phyloP scores from a whole-genome alignment of 2,113 vertebrate genomes.

The Pionites leucogaster region DNA sequence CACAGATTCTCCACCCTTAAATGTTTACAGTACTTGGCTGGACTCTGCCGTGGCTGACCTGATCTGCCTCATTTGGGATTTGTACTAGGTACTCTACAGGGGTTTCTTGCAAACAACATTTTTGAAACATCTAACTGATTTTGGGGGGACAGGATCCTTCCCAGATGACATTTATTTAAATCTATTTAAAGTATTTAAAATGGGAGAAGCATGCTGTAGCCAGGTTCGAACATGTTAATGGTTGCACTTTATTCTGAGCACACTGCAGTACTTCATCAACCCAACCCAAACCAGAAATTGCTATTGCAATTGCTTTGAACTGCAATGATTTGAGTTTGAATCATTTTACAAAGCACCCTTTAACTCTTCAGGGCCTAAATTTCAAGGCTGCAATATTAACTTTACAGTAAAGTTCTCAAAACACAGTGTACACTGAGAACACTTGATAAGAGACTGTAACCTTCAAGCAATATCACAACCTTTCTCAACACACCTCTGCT shows the following conservation, averaged over 20 bases:
- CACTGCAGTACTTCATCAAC: background rate
- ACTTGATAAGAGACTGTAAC: background rate
- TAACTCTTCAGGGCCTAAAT: background rate
- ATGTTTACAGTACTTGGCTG: background rate
- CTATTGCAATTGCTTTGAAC: background rate
- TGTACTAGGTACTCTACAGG: background rate
- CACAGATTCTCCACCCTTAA: background rate
- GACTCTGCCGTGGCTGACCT: background rate
- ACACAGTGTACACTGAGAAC: background rate
- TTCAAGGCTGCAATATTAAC: background rate
- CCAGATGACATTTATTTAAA: background rate
- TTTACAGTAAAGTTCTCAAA: background rate
- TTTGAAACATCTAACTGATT: background rate
- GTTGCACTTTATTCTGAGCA: background rate
- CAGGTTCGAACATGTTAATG: background rate
- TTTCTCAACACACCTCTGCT: background rate
- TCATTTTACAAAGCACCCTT: background rate
- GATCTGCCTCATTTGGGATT: background rate
- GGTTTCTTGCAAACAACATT: background rate
- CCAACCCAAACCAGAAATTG: background rate
- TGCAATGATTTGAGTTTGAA: background rate
- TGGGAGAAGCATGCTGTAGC: background rate
- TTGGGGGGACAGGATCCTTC: background rate
- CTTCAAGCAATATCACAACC: background rate
- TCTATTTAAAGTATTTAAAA: background rate